Conservation (phyloP, 1,140 invertebrate genomes). For the Calephelis virginiensis region DNA sequence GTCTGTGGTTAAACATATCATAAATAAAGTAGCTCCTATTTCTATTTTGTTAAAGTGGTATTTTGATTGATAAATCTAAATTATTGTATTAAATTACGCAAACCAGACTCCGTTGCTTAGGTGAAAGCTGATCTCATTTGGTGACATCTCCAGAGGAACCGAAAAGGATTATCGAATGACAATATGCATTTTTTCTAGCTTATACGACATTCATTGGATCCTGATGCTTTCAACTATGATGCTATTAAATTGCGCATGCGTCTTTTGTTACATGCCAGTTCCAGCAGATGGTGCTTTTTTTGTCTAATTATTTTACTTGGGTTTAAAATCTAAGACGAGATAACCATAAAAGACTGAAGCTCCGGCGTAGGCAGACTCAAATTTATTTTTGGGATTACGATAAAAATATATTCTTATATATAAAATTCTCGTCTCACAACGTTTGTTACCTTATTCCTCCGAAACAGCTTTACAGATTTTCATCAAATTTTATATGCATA, state of each 20-base stretch:
- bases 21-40: neutral
- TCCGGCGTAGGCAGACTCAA: too few species aligned
- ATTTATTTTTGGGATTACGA: too few species aligned
- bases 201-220: slow-evolving; percentile 56
- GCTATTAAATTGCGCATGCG: slow-evolving; percentile 75
- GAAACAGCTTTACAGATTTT: too few species aligned
- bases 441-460: too few species aligned
- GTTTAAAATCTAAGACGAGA: neutral
- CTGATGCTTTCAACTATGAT: slow-evolving; percentile 64
- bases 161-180: slow-evolving; percentile 78
- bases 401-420: too few species aligned
- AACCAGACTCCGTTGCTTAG: slow-evolving; percentile 71
- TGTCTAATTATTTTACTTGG: neutral
- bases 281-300: slow-evolving; percentile 66
- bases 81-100: slow-evolving; percentile 71
- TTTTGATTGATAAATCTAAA: slow-evolving; percentile 32
- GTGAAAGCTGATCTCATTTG: slow-evolving; percentile 70
- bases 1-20: slow-evolving; percentile 57
- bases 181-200: slow-evolving; percentile 65
- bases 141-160: slow-evolving; percentile 68
- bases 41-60: slow-evolving; percentile 39
- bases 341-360: neutral
- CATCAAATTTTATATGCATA: too few species aligned
- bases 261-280: slow-evolving; percentile 74
- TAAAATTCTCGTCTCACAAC: too few species aligned